Percentiles rank a stretch among this genome's conserved stretches.
Evolutionary conservation across 2,797 vertebrate genomes (phyloP).

Genomic region (Zalophus californianus): DNA sequence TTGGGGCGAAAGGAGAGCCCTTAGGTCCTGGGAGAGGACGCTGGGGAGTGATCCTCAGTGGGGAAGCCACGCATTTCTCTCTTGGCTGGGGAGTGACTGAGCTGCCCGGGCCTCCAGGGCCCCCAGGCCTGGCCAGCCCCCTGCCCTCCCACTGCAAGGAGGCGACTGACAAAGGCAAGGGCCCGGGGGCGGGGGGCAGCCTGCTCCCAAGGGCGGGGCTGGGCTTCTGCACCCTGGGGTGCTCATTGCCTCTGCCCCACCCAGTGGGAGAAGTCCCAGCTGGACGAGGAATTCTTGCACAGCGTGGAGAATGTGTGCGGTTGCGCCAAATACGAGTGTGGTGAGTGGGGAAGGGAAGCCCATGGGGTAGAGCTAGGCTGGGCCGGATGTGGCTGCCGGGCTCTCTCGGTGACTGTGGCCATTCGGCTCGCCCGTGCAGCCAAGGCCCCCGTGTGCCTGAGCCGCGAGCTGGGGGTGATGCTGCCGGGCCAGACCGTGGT

Average conservation of each 20-base stretch:
- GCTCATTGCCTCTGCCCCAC: not conserved
- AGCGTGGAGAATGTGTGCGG: conserved; percentile 93
- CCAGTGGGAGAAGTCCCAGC: conserved; percentile 94
- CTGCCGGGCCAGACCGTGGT: conserved; percentile 95
- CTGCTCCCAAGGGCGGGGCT: not conserved
- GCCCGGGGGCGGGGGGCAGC: not conserved
- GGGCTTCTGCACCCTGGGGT: accelerated
- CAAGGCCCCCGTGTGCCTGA: conserved; percentile 95
- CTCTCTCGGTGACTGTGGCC: not conserved
- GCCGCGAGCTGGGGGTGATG: conserved; percentile 92
- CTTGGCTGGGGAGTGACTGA: not conserved
- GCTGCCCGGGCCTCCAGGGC: not conserved
- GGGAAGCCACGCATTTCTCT: not conserved
- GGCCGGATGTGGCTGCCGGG: accelerated
- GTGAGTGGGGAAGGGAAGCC: conserved; percentile 87
- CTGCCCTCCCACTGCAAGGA: not conserved
- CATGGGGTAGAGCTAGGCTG: accelerated
- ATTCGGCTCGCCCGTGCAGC: conserved; percentile 84
- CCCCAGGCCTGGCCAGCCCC: not conserved
- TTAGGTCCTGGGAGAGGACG: not conserved
- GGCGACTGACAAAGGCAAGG: not conserved
- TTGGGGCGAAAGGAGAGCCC: not conserved
- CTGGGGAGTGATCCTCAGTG: not conserved
- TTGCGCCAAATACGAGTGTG: conserved; percentile 94
- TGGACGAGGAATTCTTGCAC: conserved; percentile 91